Conservation (phyloP, 2,797 vertebrate genomes). For the Pseudochromis fuscus region DNA sequence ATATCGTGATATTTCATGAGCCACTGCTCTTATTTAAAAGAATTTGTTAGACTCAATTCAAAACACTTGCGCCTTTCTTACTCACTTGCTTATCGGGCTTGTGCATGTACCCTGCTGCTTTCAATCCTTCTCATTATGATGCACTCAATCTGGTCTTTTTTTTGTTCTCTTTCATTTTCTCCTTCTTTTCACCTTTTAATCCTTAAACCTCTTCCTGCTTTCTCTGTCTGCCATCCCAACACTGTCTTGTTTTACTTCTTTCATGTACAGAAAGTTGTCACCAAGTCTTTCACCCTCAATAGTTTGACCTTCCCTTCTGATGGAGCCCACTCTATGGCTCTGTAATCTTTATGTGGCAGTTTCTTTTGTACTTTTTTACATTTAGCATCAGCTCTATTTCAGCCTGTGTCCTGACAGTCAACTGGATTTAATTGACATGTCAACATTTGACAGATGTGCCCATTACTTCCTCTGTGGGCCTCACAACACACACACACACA, state of each 20-base stretch:
- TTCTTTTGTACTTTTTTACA: too few relatives aligned
- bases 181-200: not conserved
- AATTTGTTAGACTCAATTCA: constrained; percentile 54
- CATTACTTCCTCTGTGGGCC: too few relatives aligned
- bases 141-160: constrained; percentile 24
- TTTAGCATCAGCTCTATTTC: too few relatives aligned
- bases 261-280: constrained; percentile 11
- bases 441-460: too few relatives aligned
- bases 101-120: constrained; percentile 30
- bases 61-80: constrained; percentile 47
- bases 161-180: constrained; percentile 10
- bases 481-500: too few relatives aligned
- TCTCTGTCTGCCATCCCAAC: constrained; percentile 5
- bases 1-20: constrained; percentile 67
- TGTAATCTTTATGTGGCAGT: too few relatives aligned
- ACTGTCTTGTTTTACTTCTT: not conserved
- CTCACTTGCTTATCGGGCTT: constrained; percentile 56
- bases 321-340: too few relatives aligned
- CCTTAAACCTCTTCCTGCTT: constrained; percentile 3
- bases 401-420: too few relatives aligned
- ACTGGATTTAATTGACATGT: too few relatives aligned
- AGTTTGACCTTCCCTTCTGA: too few relatives aligned
- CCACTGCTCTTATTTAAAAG: constrained; percentile 59
- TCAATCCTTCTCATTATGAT: constrained; percentile 37
- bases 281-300: not conserved